phyloP scores from a whole-genome alignment of 1,140 invertebrate species.

The Oryctes rhinoceros region DNA sequence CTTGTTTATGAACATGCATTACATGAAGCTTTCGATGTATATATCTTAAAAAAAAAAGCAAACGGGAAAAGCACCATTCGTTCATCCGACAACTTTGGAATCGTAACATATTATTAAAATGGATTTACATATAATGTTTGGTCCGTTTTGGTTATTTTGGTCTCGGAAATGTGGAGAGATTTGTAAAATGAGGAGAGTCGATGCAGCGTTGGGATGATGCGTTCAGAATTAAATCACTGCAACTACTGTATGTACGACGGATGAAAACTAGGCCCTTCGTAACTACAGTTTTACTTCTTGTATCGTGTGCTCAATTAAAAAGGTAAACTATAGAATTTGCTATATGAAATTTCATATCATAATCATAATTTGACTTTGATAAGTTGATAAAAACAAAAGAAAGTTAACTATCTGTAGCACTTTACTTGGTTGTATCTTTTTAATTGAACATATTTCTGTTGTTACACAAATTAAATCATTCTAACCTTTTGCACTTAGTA shows the following conservation, averaged over 20 bases:
- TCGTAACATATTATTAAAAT: neutral
- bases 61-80: no score
- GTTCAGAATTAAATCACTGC: neutral
- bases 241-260: conserved; percentile 57
- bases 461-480: neutral
- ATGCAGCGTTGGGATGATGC: conserved; percentile 51
- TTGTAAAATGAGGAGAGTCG: neutral
- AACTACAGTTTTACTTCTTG: conserved; percentile 48
- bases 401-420: no score
- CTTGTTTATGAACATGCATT: conserved; percentile 35
- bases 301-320: neutral
- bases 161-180: neutral
- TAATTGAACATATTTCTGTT: neutral
- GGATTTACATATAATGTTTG: conserved; percentile 39
- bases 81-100: neutral
- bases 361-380: no score
- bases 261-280: conserved; percentile 47
- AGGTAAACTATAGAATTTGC: neutral
- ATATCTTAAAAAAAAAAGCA: no score
- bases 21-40: neutral
- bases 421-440: neutral
- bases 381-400: no score
- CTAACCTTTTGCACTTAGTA: neutral
- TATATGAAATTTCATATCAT: no score
- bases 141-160: conserved; percentile 13